These are phyloP conservation scores for Oxytorus armatus DNA, from an alignment of 2,888 invertebrate genomes.

Conservation along the genomic window DNA sequence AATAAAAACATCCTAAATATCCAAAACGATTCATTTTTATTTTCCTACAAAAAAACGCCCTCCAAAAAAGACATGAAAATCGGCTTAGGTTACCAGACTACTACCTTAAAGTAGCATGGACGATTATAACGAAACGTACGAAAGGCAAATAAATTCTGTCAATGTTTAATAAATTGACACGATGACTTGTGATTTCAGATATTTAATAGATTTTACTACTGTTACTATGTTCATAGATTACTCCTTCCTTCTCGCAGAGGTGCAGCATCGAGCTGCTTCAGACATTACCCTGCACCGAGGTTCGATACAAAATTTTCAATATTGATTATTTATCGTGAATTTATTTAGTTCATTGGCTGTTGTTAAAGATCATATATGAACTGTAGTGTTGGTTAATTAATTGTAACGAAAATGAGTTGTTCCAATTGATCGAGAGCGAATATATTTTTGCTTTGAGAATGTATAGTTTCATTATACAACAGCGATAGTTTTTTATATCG, in stretches of 20 bases:
- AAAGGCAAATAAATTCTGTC: no score
- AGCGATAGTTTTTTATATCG: no score
- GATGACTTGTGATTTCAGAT: constrained; percentile 45
- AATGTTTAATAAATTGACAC: no score
- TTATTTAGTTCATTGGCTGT: constrained; percentile 17
- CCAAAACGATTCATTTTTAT: no score
- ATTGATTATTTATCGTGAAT: constrained; percentile 53
- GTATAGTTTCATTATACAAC: no score
- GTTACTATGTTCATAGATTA: constrained; percentile 67
- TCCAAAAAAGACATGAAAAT: no score
- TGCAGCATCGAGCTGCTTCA: constrained; percentile 67
- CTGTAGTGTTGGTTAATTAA: constrained; percentile 3
- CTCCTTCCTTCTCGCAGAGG: constrained; percentile 68
- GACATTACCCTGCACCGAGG: constrained; percentile 65
- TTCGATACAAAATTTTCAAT: constrained; percentile 64
- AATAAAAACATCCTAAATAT: no score
- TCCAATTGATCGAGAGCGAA: not conserved
- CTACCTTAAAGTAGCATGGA: no score
- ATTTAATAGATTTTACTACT: constrained; percentile 62
- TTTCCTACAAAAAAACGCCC: no score
- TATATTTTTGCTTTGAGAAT: no score
- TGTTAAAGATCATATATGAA: constrained; percentile 13
- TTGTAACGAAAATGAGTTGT: not conserved
- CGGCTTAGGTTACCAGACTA: no score
- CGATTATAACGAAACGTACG: no score